Evolutionary conservation across 2,113 vertebrate genomes (phyloP), one percentile per base, ranked within the genome.

Genomic region (Melanerpes formicivorus): DNA sequence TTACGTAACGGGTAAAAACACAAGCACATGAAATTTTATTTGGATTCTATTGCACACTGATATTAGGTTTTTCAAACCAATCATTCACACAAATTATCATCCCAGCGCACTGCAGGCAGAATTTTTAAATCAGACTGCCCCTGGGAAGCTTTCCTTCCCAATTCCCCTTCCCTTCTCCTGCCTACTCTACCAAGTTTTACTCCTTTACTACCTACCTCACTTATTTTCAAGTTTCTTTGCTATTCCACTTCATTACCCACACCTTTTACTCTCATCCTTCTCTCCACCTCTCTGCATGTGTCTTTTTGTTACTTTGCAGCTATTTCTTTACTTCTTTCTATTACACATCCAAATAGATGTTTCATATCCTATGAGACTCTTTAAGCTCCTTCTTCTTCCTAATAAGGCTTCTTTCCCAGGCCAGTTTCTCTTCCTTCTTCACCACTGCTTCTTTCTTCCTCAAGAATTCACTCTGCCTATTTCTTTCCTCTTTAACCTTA

Each of bases 241-340:
- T 83, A 16, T n/a, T 86, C 17, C 10, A 18, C 18, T 87, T 80
- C 5, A 32, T 59, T 84, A 81, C 12, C 32, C 5, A 0, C 29
- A 13, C 34, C 21, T 71, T 89, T 81, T 42, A 50, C 29, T 62
- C 12, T 63, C 14, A 58, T 18, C 14, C 22, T 34, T 22, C 16
- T 62, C 27, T 58, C 30, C 3, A 37, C 6, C n/a, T 81, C 22
- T 42, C 22, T 26, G 9, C 6, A 27, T 0, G 2, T 13, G 5
- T 2, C 3, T 69, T 83, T 85, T 86, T 77, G 15, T 40, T 72
- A 34, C 13, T 46, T n/a, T 63, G 11, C 67, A 40, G 7, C 27
- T 70, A 19, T 52, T 69, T 46, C 15, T 60, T 56, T 18, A 34
- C 15, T 80, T 63, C 13, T 80, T 63, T 63, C 9, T 70, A 15